These are phyloP conservation scores for Solenopsis fugax DNA, from an alignment of 1,140 invertebrate genomes.

Conservation along the genomic window DNA sequence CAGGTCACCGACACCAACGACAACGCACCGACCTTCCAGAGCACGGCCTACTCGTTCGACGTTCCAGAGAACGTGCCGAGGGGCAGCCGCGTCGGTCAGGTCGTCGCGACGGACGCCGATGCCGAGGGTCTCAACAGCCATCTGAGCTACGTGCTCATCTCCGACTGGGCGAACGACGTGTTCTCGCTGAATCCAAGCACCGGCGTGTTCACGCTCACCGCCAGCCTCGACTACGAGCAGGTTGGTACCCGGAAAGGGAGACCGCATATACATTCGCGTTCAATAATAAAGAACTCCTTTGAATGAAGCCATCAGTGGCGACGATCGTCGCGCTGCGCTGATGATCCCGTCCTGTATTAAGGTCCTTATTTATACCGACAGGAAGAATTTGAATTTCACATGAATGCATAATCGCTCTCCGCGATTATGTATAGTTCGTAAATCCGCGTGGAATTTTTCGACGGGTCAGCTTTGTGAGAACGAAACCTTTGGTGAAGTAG, in stretches of 20 bases:
- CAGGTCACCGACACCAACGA: conserved; percentile 97
- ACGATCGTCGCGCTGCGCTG: neutral
- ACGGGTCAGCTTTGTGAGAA: neutral
- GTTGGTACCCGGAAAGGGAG: conserved; percentile 85
- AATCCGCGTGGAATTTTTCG: neutral
- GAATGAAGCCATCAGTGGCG: neutral
- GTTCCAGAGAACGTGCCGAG: conserved; percentile 94
- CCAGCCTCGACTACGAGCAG: conserved; percentile 97
- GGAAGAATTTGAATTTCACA: conserved; percentile 12
- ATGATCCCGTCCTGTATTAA: neutral
- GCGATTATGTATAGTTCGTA: neutral
- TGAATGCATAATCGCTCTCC: neutral
- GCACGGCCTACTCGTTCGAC: conserved; percentile 95
- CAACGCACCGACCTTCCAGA: conserved; percentile 95
- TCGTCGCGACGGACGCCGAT: conserved; percentile 94
- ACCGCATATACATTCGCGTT: neutral
- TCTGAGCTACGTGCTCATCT: conserved; percentile 95
- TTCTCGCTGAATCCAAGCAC: conserved; percentile 96
- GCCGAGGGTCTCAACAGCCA: conserved; percentile 94
- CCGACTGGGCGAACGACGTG: conserved; percentile 97
- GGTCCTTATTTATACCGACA: neutral
- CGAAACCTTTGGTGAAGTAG: neutral
- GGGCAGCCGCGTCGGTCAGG: conserved; percentile 93
- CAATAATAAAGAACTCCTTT: neutral
- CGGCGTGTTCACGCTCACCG: conserved; percentile 95